Evolutionary conservation across 2,888 invertebrate species (phyloP).

Genomic region (Eupithecia subumbrata): DNA sequence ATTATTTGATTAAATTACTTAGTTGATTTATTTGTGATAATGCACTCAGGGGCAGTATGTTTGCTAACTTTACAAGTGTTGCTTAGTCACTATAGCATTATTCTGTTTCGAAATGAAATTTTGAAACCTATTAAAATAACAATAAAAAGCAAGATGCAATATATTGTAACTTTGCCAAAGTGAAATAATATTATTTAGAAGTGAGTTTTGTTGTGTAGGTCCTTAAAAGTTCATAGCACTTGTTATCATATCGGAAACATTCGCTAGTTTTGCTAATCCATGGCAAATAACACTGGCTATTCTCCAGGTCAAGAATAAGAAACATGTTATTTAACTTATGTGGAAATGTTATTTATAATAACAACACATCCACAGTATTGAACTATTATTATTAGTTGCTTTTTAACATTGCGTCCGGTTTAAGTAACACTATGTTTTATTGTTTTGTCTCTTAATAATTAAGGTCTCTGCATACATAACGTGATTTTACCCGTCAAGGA

Average conservation of each 20-base stretch:
- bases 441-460: too few relatives aligned
- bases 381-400: too few relatives aligned
- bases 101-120: neutral
- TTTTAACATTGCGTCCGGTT: too few relatives aligned
- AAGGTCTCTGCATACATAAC: too few relatives aligned
- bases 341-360: too few relatives aligned
- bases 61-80: constrained; percentile 1
- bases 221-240: neutral
- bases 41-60: neutral
- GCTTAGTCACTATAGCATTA: neutral
- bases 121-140: neutral
- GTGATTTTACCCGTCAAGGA: too few relatives aligned
- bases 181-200: neutral
- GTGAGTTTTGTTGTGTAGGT: neutral
- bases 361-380: too few relatives aligned
- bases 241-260: neutral
- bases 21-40: neutral
- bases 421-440: too few relatives aligned
- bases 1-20: neutral
- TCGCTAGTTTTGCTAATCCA: neutral
- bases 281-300: neutral
- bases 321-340: too few relatives aligned
- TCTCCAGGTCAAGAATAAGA: neutral
- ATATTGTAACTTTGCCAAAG: neutral
- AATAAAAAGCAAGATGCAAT: neutral